Base-by-base conservation (phyloP, 2,113 vertebrate species). In the Strix uralensis region DNA sequence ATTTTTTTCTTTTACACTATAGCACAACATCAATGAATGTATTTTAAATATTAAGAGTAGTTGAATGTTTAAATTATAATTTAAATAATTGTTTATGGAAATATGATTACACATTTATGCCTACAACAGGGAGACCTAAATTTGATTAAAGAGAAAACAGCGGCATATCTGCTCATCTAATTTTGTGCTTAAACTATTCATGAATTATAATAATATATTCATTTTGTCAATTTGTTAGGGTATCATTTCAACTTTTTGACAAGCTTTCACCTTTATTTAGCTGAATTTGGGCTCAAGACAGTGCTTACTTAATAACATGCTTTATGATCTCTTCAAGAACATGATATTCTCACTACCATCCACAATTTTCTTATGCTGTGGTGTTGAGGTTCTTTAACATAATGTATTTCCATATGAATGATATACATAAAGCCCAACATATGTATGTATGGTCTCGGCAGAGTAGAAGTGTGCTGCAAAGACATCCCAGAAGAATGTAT, bases 191-290 rank as follows among this genome's bases (percentile, higher is more conserved):
- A 98, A 97, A 95, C 86, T 97, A 59, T 94, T 97, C 88, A 95
- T 98, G 97, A 97, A 97, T 95, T 96, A 95, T 90, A 96, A 97
- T 96, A 97, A 92, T 97, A 59, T 97, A 98, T 98, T 98, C 98
- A 98, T 98, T 98, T 98, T 98, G 94, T 92, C 98, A 98, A 98
- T 98, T 98, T 98, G 74, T 92, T 72, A 94, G 84, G 91, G 89
- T 98, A 98, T 98, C 88, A 97, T 97, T 98, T 97, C 88, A 97
- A 98, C 55, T 97, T 97, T 91, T 92, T 98, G 98, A 98, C 98
- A 98, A 96, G 97, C 97, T 96, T 98, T 98, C 98, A 98, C n/a
- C 44, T 98, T 97, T 97, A 97, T 97, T 98, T 98, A 98, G 90
- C 94, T 85, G 84, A 86, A 96, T 86, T 96, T 6, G 63, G 66